Evolutionary conservation across 2,888 invertebrate species (phyloP).

Genomic region (Galerucella calmariensis): DNA sequence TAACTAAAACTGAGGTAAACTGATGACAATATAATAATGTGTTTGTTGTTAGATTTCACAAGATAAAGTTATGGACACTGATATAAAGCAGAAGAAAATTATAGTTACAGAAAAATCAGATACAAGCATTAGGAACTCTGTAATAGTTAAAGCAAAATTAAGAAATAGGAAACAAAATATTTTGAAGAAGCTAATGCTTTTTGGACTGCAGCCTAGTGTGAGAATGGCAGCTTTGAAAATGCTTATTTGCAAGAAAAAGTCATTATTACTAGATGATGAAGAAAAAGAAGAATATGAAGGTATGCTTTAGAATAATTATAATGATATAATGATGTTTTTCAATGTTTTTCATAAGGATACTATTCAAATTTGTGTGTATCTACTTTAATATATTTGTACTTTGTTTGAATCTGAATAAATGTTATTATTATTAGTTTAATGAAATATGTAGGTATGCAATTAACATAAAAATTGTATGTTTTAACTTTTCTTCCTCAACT

Average conservation of each 20-base stretch:
- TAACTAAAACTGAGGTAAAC: too few species aligned
- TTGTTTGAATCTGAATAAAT: too few species aligned
- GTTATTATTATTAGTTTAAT: too few species aligned
- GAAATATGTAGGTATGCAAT: too few species aligned
- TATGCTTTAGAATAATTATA: constrained; percentile 12
- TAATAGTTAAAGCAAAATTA: constrained; percentile 60
- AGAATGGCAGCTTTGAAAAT: constrained; percentile 63
- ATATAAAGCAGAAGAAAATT: constrained; percentile 56
- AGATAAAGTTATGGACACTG: constrained; percentile 51
- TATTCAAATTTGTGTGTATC: too few species aligned
- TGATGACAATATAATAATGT: background rate
- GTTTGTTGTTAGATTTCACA: constrained; percentile 45
- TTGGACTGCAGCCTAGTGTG: constrained; percentile 63
- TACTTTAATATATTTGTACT: too few species aligned
- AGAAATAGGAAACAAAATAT: constrained; percentile 62
- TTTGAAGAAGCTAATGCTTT: constrained; percentile 61
- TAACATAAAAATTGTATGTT: too few species aligned
- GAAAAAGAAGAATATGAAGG: constrained; percentile 56
- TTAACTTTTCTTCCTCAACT: too few species aligned
- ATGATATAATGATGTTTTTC: too few species aligned
- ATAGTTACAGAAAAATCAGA: constrained; percentile 58
- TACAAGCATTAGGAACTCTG: constrained; percentile 54
- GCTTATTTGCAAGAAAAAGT: constrained; percentile 62
- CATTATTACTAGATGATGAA: constrained; percentile 55
- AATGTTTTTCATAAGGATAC: too few species aligned